A percentile compares a stretch with the other conserved stretches of the same genome.
phyloP scores from a whole-genome alignment of 2,888 invertebrate genomes.

The Sphinx pinastri region DNA sequence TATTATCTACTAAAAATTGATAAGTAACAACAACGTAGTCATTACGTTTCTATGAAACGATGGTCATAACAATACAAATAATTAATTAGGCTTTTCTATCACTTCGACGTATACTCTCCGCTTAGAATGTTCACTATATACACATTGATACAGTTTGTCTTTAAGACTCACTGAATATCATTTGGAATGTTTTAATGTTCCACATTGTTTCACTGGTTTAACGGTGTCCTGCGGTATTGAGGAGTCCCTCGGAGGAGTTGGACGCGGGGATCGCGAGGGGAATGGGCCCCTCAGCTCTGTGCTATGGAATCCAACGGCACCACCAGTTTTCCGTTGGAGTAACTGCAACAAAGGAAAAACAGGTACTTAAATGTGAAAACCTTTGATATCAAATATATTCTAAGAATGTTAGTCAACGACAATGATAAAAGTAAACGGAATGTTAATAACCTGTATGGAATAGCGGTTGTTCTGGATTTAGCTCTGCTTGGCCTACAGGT shows the following conservation, averaged over 20 bases:
- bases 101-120: slow-evolving; percentile 81
- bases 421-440: slow-evolving; percentile 34
- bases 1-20: slow-evolving; percentile 79
- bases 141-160: slow-evolving; percentile 67
- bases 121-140: slow-evolving; percentile 54
- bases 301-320: slow-evolving; percentile 84
- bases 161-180: slow-evolving; percentile 64
- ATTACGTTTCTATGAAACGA: slow-evolving; percentile 82
- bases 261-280: slow-evolving; percentile 71
- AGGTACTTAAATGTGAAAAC: slow-evolving; percentile 31
- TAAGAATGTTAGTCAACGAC: neutral
- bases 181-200: slow-evolving; percentile 54
- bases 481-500: slow-evolving; percentile 83
- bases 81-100: slow-evolving; percentile 80
- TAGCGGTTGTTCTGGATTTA: slow-evolving; percentile 82
- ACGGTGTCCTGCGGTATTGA: slow-evolving; percentile 56
- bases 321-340: slow-evolving; percentile 84
- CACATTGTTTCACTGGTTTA: slow-evolving; percentile 44
- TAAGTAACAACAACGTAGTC: slow-evolving; percentile 75
- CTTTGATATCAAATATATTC: neutral
- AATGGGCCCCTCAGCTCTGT: slow-evolving; percentile 76
- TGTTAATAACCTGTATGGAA: slow-evolving; percentile 81
- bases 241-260: slow-evolving; percentile 73
- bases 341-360: slow-evolving; percentile 74
- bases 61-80: slow-evolving; percentile 73